These are phyloP conservation scores for Ischnura elegans DNA, from an alignment of 2,888 invertebrate species.

Conservation along the genomic window DNA sequence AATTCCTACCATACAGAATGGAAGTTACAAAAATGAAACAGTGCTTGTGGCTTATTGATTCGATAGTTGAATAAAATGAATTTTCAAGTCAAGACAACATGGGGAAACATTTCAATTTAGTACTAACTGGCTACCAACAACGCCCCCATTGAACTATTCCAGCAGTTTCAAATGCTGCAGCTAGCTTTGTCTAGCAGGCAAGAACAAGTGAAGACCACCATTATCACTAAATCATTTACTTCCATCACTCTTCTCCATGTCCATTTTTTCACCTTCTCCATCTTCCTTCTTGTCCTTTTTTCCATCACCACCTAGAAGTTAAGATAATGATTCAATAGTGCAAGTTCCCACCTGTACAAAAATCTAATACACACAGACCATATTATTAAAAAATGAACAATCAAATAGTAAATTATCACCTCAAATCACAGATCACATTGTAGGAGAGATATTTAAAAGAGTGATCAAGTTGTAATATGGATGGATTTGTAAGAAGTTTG, in stretches of 20 bases:
- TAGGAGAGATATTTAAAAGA: too few species aligned
- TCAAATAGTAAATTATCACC: too few species aligned
- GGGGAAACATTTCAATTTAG: constrained; percentile 59
- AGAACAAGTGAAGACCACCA: constrained; percentile 52
- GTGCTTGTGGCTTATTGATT: constrained; percentile 44
- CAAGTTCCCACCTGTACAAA: too few species aligned
- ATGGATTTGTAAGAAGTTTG: too few species aligned
- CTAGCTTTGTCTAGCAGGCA: constrained; percentile 63
- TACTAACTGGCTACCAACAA: constrained; percentile 57
- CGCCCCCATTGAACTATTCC: constrained; percentile 30
- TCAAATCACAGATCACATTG: too few species aligned
- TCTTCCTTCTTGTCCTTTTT: constrained; percentile 81
- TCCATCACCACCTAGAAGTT: constrained; percentile 78
- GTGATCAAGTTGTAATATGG: too few species aligned
- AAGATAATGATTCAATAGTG: too few species aligned
- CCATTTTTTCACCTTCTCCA: constrained; percentile 70
- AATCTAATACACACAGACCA: neutral
- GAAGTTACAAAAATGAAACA: constrained; percentile 52
- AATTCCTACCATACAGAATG: constrained; percentile 37
- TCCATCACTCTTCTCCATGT: constrained; percentile 70
- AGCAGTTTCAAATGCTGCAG: constrained; percentile 62
- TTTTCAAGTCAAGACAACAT: constrained; percentile 49
- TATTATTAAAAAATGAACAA: too few species aligned
- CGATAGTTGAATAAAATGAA: constrained; percentile 39
- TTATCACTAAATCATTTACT: constrained; percentile 54